Percentiles rank a stretch among this genome's conserved stretches.
Evolutionary conservation across 2,888 invertebrate species (phyloP).

Genomic region (Rapana venosa): DNA sequence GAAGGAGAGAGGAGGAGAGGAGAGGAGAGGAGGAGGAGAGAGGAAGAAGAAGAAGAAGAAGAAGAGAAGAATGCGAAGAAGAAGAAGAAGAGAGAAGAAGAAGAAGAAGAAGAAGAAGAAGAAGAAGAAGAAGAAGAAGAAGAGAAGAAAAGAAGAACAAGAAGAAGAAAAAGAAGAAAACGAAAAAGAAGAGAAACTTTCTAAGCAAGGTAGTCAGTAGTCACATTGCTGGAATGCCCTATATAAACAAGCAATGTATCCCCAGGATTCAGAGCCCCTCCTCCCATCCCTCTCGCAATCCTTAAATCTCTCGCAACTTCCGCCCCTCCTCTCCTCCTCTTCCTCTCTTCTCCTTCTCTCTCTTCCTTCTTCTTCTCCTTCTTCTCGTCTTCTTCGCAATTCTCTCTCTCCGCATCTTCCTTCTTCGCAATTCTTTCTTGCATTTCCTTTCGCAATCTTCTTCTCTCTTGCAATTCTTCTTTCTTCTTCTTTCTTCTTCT

Average conservation of each 20-base stretch:
- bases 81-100: neutral
- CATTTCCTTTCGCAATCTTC: too few species aligned
- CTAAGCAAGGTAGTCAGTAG: too few species aligned
- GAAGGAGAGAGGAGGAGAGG: neutral
- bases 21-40: neutral
- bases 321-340: neutral
- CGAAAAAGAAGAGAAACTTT: neutral
- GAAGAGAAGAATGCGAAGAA: neutral
- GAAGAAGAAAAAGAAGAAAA: neutral
- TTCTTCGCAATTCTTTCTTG: too few species aligned
- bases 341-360: neutral
- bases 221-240: too few species aligned
- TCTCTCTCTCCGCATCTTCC: too few species aligned
- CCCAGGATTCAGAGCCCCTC: neutral
- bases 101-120: neutral
- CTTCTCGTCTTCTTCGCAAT: too few species aligned
- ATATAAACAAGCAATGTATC: too few species aligned
- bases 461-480: too few species aligned
- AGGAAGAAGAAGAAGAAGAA: neutral
- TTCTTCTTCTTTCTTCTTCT: too few species aligned
- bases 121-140: neutral
- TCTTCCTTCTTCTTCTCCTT: neutral
- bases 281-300: conserved; percentile 12
- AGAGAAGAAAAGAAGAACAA: neutral
- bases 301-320: too few species aligned